Evolutionary conservation across 2,888 invertebrate species (phyloP).

Genomic region (Agonopterix arenella): DNA sequence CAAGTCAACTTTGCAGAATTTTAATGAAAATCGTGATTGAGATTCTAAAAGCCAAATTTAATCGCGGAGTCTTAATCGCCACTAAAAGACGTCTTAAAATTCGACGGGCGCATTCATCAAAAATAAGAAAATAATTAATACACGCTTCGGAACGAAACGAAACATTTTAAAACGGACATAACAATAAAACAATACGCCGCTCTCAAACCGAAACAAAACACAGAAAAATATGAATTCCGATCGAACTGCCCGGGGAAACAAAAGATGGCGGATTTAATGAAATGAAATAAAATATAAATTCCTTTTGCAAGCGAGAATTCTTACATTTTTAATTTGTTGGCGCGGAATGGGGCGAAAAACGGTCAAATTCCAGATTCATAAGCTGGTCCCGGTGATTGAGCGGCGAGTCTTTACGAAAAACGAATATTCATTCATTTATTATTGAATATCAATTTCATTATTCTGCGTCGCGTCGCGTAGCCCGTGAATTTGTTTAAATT

Average conservation of each 20-base stretch:
- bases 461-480: constrained; percentile 5
- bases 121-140: constrained; percentile 76
- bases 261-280: constrained; percentile 76
- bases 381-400: constrained; percentile 35
- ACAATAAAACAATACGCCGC: constrained; percentile 70
- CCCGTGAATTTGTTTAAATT: constrained; percentile 21
- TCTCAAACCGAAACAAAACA: constrained; percentile 71
- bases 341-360: constrained; percentile 67
- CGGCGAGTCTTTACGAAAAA: constrained; percentile 21
- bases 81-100: constrained; percentile 47
- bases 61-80: constrained; percentile 47
- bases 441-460: constrained; percentile 33
- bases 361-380: constrained; percentile 64
- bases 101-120: constrained; percentile 61
- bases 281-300: constrained; percentile 77
- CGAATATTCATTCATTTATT: constrained; percentile 37
- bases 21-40: constrained; percentile 53
- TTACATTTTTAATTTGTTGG: constrained; percentile 75
- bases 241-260: constrained; percentile 68
- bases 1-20: constrained; percentile 23
- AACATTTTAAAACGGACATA: constrained; percentile 59
- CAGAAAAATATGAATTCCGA: constrained; percentile 77
- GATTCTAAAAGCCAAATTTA: constrained; percentile 47
- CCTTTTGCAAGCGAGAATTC: constrained; percentile 72
- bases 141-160: constrained; percentile 54